phyloP scores from a whole-genome alignment of 2,113 vertebrate genomes.

The Uropsilus gracilis region DNA sequence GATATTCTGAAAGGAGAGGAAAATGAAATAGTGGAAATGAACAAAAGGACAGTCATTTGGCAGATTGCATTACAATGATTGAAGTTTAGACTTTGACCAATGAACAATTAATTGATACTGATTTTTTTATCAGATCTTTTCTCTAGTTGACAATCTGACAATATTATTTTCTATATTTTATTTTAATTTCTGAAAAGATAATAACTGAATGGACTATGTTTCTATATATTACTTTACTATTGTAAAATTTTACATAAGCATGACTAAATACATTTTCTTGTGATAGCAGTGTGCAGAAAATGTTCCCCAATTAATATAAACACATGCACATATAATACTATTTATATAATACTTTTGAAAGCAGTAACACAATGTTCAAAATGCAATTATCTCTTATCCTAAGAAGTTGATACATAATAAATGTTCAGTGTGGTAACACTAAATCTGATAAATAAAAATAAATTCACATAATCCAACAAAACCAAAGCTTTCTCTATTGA shows the following conservation, averaged over 20 bases:
- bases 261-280: neutral
- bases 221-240: neutral
- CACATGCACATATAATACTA: no score
- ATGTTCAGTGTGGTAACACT: neutral
- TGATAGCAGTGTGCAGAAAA: neutral
- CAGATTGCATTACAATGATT: accelerated
- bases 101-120: neutral
- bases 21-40: constrained; percentile 29
- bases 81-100: neutral
- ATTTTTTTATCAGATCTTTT: neutral
- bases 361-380: neutral
- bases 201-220: neutral
- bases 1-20: constrained; percentile 24
- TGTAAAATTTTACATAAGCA: neutral
- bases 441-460: constrained; percentile 26
- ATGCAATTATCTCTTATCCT: neutral
- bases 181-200: constrained; percentile 7
- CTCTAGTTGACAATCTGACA: neutral
- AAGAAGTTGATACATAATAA: neutral
- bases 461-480: neutral
- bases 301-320: neutral
- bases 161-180: neutral
- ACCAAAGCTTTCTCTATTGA: neutral
- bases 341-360: constrained; percentile 12
- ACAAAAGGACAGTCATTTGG: neutral